Percentiles rank a stretch among this genome's conserved stretches.
Conservation (phyloP, 2,113 vertebrate genomes). For the cattle (Bos taurus) region ARS-UCD2.0 NC_037333.1:68913501-68914000, state of each 20-base stretch:
- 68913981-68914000: not conserved
- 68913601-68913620: not conserved
- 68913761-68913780: not conserved
- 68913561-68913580: not conserved
- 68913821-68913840: not conserved
- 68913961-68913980: not conserved
- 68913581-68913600: not conserved
- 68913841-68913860: not conserved
- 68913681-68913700: not conserved
- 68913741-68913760: not conserved
- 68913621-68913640: not conserved
- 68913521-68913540: not conserved
- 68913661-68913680: not conserved
- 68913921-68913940: not conserved
- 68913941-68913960: not conserved
- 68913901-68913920: not conserved
- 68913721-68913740: conserved; percentile 22
- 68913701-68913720: not conserved
- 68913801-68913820: not conserved
- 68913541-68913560: not conserved
- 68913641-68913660: not conserved
- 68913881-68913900: not conserved
- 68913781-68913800: not conserved
- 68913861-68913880: not conserved
- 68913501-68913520: not conserved